Evolutionary conservation across 2,797 vertebrate genomes (phyloP).

Genomic region (Notolepis coatsorum): DNA sequence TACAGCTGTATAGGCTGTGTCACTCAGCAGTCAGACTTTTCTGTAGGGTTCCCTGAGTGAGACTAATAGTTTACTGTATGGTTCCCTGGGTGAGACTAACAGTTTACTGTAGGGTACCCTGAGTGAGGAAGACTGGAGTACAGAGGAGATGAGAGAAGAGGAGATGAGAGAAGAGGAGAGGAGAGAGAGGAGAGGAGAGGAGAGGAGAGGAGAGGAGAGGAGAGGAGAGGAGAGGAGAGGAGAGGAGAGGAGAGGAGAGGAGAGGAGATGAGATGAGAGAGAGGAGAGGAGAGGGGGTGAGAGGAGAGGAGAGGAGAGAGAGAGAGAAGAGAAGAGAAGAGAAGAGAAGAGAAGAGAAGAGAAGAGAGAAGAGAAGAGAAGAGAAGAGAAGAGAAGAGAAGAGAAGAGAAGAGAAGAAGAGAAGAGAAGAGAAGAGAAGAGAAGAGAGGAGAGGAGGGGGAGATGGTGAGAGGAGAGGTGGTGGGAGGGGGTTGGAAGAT

Average conservation of each 20-base stretch:
- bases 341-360: background rate
- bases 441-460: background rate
- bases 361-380: background rate
- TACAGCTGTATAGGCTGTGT: too few relatives aligned
- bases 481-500: background rate
- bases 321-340: background rate
- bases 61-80: too few relatives aligned
- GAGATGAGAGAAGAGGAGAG: too few relatives aligned
- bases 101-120: too few relatives aligned
- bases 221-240: background rate
- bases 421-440: background rate
- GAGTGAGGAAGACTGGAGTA: too few relatives aligned
- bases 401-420: background rate
- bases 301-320: background rate
- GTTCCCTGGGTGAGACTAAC: too few relatives aligned
- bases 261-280: background rate
- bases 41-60: too few relatives aligned
- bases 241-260: background rate
- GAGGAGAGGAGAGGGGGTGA: background rate
- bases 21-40: too few relatives aligned
- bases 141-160: too few relatives aligned
- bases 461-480: background rate
- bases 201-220: background rate
- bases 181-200: too few relatives aligned
- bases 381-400: background rate